Base-by-base conservation (phyloP, 2,113 vertebrate genomes). In the Alexandromys fortis region DNA sequence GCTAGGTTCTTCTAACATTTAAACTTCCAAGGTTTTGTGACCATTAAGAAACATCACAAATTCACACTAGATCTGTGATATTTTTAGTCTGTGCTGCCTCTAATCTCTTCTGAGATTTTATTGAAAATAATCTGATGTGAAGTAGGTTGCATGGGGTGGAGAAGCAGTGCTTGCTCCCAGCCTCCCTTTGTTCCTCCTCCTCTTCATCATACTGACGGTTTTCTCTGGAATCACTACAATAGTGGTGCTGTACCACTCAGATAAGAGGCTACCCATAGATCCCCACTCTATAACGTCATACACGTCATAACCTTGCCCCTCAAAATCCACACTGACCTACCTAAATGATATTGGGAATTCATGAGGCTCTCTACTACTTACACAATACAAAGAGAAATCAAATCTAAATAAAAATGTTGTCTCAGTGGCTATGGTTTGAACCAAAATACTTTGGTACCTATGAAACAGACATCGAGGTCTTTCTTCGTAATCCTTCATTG, bases 251-350 rank as follows among this genome's bases (percentile, higher is more conserved):
- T 96, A 90, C 96, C 47, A 47, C 93, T 92, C 72, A 67, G 97
- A 98, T 98, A 96, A 97, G 92, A 96, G 89, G 89, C 97, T 96
- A 79, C 98, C 97, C 92, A 78, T 83, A 75, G 94, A 97, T 95
- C 93, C 97, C 88, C 72, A 95, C 76, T 94, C 95, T 61, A 3
- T 89, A 97, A 96, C 93, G 96, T 97, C 94, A 90, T 58, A 16
- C 61, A 10, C 63, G 38, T 61, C 92, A 95, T 90, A 92, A 97
- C 33, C n/a, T 76, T 17, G 7, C 79, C 28, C 65, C 33, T 92
- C 55, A 81, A 49, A 92, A 91, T 96, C 55, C 21, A 65, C 92
- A 90, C 24, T 85, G 58, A 92, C 47, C 82, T 94, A 90, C 55
- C 35, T 79, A 91, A 96, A 83, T 94, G 65, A 78, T 81, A 93